These are phyloP conservation scores for Pinna nobilis DNA, from an alignment of 1,140 invertebrate genomes.

Conservation along the genomic window DNA sequence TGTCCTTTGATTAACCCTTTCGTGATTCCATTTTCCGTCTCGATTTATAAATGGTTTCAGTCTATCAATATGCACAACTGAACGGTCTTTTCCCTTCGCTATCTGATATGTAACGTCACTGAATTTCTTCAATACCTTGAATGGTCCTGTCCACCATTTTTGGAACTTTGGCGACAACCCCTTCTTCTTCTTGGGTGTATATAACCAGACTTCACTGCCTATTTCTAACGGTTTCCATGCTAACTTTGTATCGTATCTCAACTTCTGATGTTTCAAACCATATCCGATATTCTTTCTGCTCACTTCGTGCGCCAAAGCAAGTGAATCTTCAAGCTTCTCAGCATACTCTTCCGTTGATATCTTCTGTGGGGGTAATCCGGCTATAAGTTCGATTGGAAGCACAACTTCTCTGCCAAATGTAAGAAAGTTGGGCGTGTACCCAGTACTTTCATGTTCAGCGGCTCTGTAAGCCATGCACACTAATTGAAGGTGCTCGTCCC, in stretches of 20 bases:
- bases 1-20: too few species aligned
- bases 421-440: constrained; percentile 41
- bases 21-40: too few species aligned
- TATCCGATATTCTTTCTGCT: constrained; percentile 5
- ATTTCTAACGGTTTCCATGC: not conserved
- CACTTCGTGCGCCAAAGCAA: not conserved
- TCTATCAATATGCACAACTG: constrained; percentile 34
- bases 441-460: constrained; percentile 37
- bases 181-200: constrained; percentile 9
- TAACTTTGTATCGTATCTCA: not conserved
- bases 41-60: too few species aligned
- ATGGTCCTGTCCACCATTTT: constrained; percentile 35
- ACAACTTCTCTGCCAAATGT: constrained; percentile 42
- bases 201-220: constrained; percentile 32
- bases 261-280: constrained; percentile 15
- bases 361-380: constrained; percentile 10
- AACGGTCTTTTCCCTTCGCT: not conserved
- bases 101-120: constrained; percentile 41
- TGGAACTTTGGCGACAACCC: constrained; percentile 40
- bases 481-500: constrained; percentile 40
- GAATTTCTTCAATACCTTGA: constrained; percentile 11
- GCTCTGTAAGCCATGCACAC: constrained; percentile 33
- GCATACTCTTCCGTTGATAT: not conserved
- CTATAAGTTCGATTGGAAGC: constrained; percentile 31
- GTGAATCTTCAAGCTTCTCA: not conserved